Base-by-base conservation (phyloP, 2,797 vertebrate genomes). In the Labroides dimidiatus region DNA sequence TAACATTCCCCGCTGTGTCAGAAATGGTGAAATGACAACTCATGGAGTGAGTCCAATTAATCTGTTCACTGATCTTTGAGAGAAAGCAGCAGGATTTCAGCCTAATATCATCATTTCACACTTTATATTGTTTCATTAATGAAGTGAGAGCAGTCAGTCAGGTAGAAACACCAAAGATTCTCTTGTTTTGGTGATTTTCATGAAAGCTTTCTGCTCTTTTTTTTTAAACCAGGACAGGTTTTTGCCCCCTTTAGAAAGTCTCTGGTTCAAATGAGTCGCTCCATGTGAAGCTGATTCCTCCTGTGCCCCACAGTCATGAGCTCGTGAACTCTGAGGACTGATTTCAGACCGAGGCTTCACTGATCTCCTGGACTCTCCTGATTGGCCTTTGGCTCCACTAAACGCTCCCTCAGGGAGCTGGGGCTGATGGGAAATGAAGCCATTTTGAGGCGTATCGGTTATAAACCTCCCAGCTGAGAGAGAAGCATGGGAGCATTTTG, bases 371-470 rank as follows among this genome's bases (percentile, higher is more conserved):
- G 75, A 75, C 59, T 72, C 64, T 64, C 21, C 64, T 78, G 81
- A 85, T 90, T 83, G 82, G 80, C 75, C 82, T 86, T 78, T 70
- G 71, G 69, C 67, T 58, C 66, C 51, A 64, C 69, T 81, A 81
- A 86, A 84, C 3, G 42, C 33, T 80, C 75, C 73, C 81, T 60
- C 9, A 3, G 56, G 69, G 47, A 48, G 20, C 39, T 17, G 61
- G 41, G 45, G 41, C 63, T 76, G 84, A 74, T 84, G 61, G 80
- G 61, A 80, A 82, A 78, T 79, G 44, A 64, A 81, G 62, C 69
- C 72, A 78, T 80, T 87, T 76, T 78, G 77, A 67, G 61, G 72
- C 50, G 59, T 63, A 49, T 75, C 61, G 67, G 75, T 62, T 54
- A 58, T 68, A 77, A 77, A 78, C 20, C 58, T 62, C 51, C 44